These are phyloP conservation scores for Scaptomyza caliginosa DNA, from an alignment of 2,888 invertebrate genomes.

Conservation along the genomic window DNA sequence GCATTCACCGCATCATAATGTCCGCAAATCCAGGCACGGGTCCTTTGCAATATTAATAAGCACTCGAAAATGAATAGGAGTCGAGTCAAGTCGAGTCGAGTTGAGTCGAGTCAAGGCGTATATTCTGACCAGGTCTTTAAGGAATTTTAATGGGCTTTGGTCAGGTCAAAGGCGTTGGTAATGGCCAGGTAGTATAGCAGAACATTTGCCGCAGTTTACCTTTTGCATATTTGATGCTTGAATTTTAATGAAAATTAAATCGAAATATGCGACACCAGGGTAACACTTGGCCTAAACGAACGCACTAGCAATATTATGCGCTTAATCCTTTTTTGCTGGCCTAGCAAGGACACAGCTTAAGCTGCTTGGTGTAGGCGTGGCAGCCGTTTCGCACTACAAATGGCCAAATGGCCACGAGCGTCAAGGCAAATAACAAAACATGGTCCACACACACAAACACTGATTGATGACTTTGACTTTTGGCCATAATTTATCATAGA, in stretches of 20 bases:
- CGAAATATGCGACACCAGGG: slow-evolving; percentile 87
- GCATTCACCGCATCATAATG: slow-evolving; percentile 76
- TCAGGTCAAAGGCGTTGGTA: slow-evolving; percentile 19
- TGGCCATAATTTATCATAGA: slow-evolving; percentile 79
- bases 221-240: slow-evolving; percentile 79
- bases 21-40: slow-evolving; percentile 72
- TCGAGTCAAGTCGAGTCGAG: slow-evolving; percentile 43
- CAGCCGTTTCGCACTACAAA: slow-evolving; percentile 15
- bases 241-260: slow-evolving; percentile 85
- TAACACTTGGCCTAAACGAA: slow-evolving; percentile 16
- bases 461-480: slow-evolving; percentile 79
- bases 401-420: slow-evolving; percentile 68
- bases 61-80: slow-evolving; percentile 80
- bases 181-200: background rate
- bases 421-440: slow-evolving; percentile 77
- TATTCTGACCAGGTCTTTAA: slow-evolving; percentile 63
- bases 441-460: slow-evolving; percentile 49
- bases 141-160: slow-evolving; percentile 77
- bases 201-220: slow-evolving; percentile 68
- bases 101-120: background rate
- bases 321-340: slow-evolving; percentile 66
- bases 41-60: slow-evolving; percentile 80
- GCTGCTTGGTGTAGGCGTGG: background rate
- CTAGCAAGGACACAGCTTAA: background rate
- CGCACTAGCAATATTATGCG: slow-evolving; percentile 61